Conservation (phyloP, 1,140 invertebrate species). For the Neodiprion lecontei region DNA sequence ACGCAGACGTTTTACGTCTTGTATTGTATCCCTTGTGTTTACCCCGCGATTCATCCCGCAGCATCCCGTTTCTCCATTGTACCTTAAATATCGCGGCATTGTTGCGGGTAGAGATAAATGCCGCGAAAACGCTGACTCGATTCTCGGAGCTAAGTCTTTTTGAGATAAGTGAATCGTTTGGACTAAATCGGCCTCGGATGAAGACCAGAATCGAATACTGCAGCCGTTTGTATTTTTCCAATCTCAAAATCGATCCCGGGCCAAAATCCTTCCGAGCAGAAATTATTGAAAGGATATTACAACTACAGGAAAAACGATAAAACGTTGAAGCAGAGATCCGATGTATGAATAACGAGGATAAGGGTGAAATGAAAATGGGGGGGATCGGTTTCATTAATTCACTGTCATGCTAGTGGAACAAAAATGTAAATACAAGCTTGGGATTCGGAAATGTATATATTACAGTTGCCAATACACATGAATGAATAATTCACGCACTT, state of each 20-base stretch:
- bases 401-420: no score
- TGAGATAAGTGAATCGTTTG: not conserved
- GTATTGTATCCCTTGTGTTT: no score
- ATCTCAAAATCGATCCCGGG: not conserved
- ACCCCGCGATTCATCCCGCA: not conserved
- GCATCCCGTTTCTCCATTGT: not conserved
- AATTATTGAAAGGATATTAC: not conserved
- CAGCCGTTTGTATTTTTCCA: not conserved
- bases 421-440: no score
- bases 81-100: not conserved
- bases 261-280: not conserved
- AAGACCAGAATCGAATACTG: not conserved
- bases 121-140: not conserved
- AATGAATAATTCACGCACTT: not conserved
- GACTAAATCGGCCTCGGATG: not conserved
- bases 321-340: no score
- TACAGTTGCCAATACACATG: no score
- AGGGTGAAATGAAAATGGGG: no score
- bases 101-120: not conserved
- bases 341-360: no score
- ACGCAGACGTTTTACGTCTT: no score
- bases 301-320: no score
- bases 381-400: no score
- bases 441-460: no score
- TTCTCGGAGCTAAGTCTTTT: not conserved